Evolutionary conservation across 2,888 invertebrate genomes (phyloP).

Genomic region (Drosophila infuscata): DNA sequence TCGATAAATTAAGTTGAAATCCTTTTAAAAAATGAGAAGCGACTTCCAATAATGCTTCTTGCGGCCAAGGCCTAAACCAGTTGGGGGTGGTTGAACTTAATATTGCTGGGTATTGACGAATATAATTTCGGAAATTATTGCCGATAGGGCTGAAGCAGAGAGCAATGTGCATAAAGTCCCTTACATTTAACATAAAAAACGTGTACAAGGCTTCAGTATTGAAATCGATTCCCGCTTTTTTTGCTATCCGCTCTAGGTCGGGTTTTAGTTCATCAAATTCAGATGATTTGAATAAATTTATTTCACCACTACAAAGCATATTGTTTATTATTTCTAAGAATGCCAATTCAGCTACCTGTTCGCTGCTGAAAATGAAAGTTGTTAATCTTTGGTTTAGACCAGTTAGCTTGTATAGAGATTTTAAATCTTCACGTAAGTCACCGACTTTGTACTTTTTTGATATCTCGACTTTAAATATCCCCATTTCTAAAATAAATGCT

Average conservation of each 20-base stretch:
- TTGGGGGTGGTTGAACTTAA: slow-evolving; percentile 95
- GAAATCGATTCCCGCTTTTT: slow-evolving; percentile 85
- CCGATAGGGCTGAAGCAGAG: slow-evolving; percentile 96
- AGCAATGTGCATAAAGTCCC: slow-evolving; percentile 91
- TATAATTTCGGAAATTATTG: slow-evolving; percentile 91
- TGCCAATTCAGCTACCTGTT: slow-evolving; percentile 92
- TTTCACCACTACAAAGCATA: slow-evolving; percentile 94
- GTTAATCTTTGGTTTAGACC: slow-evolving; percentile 92
- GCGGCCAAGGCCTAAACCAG: slow-evolving; percentile 96
- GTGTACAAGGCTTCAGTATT: slow-evolving; percentile 90
- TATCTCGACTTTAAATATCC: slow-evolving; percentile 91
- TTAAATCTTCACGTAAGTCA: slow-evolving; percentile 94
- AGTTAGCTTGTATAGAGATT: slow-evolving; percentile 89
- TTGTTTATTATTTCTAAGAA: slow-evolving; percentile 96
- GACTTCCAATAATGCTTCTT: slow-evolving; percentile 94
- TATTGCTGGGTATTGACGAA: slow-evolving; percentile 94
- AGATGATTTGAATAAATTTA: slow-evolving; percentile 94
- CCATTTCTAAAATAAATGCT: slow-evolving; percentile 92
- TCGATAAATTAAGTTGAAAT: slow-evolving; percentile 89
- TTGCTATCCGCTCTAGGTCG: slow-evolving; percentile 78
- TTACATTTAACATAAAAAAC: slow-evolving; percentile 91
- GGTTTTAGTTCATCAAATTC: slow-evolving; percentile 91
- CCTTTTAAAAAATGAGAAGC: slow-evolving; percentile 92
- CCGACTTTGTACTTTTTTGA: slow-evolving; percentile 90
- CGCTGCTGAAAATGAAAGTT: slow-evolving; percentile 94